These are phyloP conservation scores for Ophiodon elongatus DNA, from an alignment of 2,113 vertebrate species.

Conservation along the genomic window DNA sequence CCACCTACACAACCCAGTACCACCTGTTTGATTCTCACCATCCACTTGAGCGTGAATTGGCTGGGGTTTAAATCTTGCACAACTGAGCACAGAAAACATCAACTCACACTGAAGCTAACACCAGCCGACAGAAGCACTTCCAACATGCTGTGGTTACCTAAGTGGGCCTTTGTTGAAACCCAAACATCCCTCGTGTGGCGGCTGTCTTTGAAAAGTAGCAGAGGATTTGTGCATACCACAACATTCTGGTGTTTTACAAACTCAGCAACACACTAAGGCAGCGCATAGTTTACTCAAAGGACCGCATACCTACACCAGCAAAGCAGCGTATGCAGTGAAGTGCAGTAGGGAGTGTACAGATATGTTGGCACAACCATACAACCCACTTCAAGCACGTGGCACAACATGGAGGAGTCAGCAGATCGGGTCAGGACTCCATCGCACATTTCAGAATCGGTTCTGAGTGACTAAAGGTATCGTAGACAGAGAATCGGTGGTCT, in stretches of 20 bases:
- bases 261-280: slow-evolving; percentile 28
- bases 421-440: not conserved
- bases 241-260: slow-evolving; percentile 38
- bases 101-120: not conserved
- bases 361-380: slow-evolving; percentile 12
- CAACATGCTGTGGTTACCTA: slow-evolving; percentile 17
- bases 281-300: slow-evolving; percentile 5
- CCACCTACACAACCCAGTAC: not conserved
- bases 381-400: slow-evolving; percentile 1
- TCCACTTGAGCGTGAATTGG: slow-evolving; percentile 20
- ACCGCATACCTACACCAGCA: slow-evolving; percentile 17
- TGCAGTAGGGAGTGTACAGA: slow-evolving; percentile 6
- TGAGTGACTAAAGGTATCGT: not conserved
- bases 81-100: slow-evolving; percentile 7
- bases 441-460: not conserved
- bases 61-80: slow-evolving; percentile 6
- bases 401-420: slow-evolving; percentile 5
- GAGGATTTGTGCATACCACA: slow-evolving; percentile 33
- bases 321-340: slow-evolving; percentile 24
- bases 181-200: slow-evolving; percentile 30
- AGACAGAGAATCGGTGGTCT: not conserved
- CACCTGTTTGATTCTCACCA: slow-evolving; percentile 17
- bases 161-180: slow-evolving; percentile 30
- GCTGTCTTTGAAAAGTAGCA: slow-evolving; percentile 38
- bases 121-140: slow-evolving; percentile 16